These are phyloP conservation scores for Sarcophaga bullata DNA, from an alignment of 1,140 invertebrate genomes.

Conservation along the genomic window DNA sequence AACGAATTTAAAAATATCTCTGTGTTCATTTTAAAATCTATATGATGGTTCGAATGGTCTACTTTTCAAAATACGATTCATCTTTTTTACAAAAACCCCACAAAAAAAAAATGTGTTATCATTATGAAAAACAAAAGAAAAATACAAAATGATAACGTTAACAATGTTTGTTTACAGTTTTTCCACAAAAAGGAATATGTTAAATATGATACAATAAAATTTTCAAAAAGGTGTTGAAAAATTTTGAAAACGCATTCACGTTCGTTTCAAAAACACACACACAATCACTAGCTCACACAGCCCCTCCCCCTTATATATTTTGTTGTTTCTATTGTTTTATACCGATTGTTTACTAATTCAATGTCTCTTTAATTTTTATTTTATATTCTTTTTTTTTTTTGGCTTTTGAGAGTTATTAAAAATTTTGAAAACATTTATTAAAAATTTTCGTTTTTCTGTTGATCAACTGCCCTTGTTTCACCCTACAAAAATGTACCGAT, in stretches of 20 bases:
- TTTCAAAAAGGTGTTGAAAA: neutral
- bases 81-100: too few species aligned
- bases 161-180: neutral
- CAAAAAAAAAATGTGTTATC: neutral
- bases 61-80: constrained; percentile 1
- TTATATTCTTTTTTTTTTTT: too few species aligned
- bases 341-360: neutral
- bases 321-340: neutral
- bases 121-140: neutral
- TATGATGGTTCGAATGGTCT: constrained; percentile 14
- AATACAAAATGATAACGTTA: too few species aligned
- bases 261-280: too few species aligned
- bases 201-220: too few species aligned
- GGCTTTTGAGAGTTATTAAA: neutral
- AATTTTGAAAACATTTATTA: constrained; percentile 15
- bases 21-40: constrained; percentile 23
- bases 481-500: too few species aligned
- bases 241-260: neutral
- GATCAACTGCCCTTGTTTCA: neutral
- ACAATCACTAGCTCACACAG: too few species aligned
- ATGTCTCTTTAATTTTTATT: neutral
- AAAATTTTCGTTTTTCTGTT: neutral
- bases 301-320: too few species aligned
- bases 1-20: constrained; percentile 26
- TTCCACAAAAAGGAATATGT: neutral